phyloP scores from a whole-genome alignment of 2,797 vertebrate genomes.

The Sebastes umbrosus region DNA sequence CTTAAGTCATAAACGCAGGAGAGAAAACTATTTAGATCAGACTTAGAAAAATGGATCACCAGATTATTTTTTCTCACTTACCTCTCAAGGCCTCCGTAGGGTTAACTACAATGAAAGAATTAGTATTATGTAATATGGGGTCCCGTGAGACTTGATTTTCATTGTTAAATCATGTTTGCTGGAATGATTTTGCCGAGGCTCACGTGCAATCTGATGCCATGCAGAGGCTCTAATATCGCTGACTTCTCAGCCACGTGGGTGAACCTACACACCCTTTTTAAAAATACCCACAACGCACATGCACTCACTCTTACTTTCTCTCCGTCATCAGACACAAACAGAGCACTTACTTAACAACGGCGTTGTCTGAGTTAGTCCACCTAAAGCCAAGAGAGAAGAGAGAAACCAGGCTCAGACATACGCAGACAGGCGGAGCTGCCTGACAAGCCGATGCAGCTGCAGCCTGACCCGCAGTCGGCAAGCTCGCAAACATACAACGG shows the following conservation, averaged over 20 bases:
- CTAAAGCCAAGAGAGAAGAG: slow-evolving; percentile 62
- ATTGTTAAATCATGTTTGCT: slow-evolving; percentile 32
- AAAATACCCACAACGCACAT: not conserved
- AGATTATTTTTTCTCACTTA: not conserved
- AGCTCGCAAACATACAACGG: slow-evolving; percentile 16
- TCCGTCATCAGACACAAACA: slow-evolving; percentile 28
- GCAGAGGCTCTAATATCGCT: slow-evolving; percentile 44
- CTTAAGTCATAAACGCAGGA: not conserved
- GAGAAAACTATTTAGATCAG: not conserved
- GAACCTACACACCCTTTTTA: not conserved
- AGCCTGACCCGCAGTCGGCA: slow-evolving; percentile 31
- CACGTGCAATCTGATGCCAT: slow-evolving; percentile 56
- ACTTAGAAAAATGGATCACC: not conserved
- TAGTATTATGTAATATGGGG: slow-evolving; percentile 8
- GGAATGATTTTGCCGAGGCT: slow-evolving; percentile 32
- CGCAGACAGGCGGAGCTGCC: slow-evolving; percentile 33
- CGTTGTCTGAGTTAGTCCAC: slow-evolving; percentile 76
- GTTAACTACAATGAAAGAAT: not conserved
- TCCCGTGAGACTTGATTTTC: not conserved
- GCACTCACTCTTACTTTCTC: not conserved
- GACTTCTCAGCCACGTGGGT: not conserved
- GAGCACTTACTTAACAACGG: slow-evolving; percentile 73
- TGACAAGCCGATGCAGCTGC: slow-evolving; percentile 47
- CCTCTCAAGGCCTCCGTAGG: not conserved
- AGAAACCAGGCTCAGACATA: slow-evolving; percentile 62